These are phyloP conservation scores for Pyxicephalus adspersus DNA, from an alignment of 2,113 vertebrate species.

Conservation along the genomic window DNA sequence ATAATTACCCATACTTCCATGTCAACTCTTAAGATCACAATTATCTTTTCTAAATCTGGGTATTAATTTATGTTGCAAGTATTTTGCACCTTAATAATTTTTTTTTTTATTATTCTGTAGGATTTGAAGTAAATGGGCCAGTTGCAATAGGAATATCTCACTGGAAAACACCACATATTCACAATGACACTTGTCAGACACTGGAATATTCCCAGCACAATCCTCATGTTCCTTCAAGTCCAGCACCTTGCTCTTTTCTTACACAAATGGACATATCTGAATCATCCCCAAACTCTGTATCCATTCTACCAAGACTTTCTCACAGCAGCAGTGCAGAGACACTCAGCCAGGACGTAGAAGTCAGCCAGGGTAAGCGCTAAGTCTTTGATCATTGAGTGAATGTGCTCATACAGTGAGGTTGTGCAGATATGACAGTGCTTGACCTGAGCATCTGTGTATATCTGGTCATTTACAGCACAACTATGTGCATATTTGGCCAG, in stretches of 20 bases:
- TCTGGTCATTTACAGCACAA: no score
- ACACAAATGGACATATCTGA: constrained; percentile 70
- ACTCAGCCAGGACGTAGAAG: constrained; percentile 77
- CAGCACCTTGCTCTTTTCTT: constrained; percentile 68
- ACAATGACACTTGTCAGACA: constrained; percentile 63
- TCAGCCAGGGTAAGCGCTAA: constrained; percentile 38
- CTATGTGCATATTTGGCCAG: no score
- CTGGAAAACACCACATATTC: constrained; percentile 78
- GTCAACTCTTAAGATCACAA: no score
- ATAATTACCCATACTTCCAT: no score
- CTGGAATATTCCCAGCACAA: constrained; percentile 67
- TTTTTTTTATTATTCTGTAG: constrained; percentile 58
- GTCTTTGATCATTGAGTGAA: background rate
- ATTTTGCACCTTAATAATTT: background rate
- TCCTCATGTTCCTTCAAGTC: constrained; percentile 69
- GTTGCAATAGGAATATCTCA: constrained; percentile 79
- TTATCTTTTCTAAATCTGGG: no score
- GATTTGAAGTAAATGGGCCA: constrained; percentile 75
- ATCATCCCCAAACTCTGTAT: constrained; percentile 86
- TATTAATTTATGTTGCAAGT: background rate
- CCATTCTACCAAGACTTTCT: constrained; percentile 86
- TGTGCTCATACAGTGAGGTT: no score
- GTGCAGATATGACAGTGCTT: no score
- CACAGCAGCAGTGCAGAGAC: constrained; percentile 85
- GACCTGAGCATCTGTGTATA: no score